Evolutionary conservation across 2,888 invertebrate species (phyloP).

Genomic region (Chromoteleia sp.): DNA sequence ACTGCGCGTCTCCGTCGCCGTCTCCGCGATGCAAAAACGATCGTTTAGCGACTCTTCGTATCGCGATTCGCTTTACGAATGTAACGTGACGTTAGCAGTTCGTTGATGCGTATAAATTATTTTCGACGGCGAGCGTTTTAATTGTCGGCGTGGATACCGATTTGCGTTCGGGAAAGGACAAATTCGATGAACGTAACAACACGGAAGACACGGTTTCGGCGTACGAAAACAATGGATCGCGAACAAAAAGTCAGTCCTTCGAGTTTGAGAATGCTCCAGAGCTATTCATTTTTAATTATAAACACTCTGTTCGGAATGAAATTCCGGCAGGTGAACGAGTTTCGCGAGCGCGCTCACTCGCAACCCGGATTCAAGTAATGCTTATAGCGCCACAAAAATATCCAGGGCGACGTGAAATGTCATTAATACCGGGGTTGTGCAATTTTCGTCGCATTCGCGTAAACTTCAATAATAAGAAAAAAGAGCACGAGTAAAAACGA

Average conservation of each 20-base stretch:
- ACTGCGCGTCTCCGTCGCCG: background rate
- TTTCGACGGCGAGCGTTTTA: slow-evolving; percentile 5
- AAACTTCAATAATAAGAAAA: slow-evolving; percentile 21
- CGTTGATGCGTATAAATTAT: slow-evolving; percentile 37
- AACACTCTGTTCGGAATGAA: slow-evolving; percentile 49
- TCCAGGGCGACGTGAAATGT: slow-evolving; percentile 36
- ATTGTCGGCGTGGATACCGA: slow-evolving; percentile 6
- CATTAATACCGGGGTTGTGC: slow-evolving; percentile 37
- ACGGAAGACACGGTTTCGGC: slow-evolving; percentile 11
- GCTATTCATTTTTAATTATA: slow-evolving; percentile 61
- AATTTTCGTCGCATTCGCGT: slow-evolving; percentile 33
- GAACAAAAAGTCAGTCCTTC: slow-evolving; percentile 60
- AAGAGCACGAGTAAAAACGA: slow-evolving; percentile 24
- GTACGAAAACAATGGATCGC: background rate
- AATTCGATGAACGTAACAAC: slow-evolving; percentile 25
- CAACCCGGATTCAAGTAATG: slow-evolving; percentile 48
- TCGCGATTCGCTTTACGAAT: too few species aligned
- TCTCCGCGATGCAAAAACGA: slow-evolving; percentile 28
- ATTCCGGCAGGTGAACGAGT: slow-evolving; percentile 50
- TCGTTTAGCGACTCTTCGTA: slow-evolving; percentile 32
- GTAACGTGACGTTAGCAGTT: background rate
- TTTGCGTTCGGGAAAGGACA: background rate
- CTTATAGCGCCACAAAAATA: slow-evolving; percentile 45
- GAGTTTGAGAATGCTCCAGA: slow-evolving; percentile 45
- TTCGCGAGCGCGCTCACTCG: slow-evolving; percentile 28